phyloP scores from a whole-genome alignment of 2,113 vertebrate species.

The Scomber scombrus region DNA sequence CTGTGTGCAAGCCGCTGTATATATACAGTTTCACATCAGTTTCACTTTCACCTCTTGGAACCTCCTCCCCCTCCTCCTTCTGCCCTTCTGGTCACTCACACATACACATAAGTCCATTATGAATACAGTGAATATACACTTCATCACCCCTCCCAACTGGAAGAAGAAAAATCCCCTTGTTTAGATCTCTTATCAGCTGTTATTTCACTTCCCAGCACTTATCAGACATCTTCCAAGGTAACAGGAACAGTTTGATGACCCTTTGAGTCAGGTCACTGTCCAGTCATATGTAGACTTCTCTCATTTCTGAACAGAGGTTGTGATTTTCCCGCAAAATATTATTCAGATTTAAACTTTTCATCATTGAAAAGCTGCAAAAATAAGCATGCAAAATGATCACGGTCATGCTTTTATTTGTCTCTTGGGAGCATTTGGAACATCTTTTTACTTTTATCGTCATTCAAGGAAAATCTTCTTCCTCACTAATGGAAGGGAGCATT shows the following conservation, averaged over 20 bases:
- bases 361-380: background rate
- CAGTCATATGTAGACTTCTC: slow-evolving; percentile 1
- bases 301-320: background rate
- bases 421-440: too few relatives aligned
- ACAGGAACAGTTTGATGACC: background rate
- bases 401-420: too few relatives aligned
- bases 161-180: background rate
- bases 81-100: too few relatives aligned
- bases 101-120: background rate
- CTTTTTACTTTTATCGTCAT: too few relatives aligned
- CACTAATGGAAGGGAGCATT: too few relatives aligned
- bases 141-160: background rate
- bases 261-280: background rate
- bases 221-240: background rate
- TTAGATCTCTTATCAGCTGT: background rate
- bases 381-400: too few relatives aligned
- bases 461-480: too few relatives aligned
- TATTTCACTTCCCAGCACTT: background rate
- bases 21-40: background rate
- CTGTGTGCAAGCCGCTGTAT: background rate
- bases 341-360: background rate
- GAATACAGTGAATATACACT: background rate
- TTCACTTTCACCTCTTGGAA: slow-evolving; percentile 50
- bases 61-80: background rate
- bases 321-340: background rate